A percentile compares a stretch with the other conserved stretches of the same genome.
These are phyloP conservation scores for Crocodylus rhombifer DNA, from an alignment of 2,797 vertebrate genomes.

Conservation along the genomic window DNA sequence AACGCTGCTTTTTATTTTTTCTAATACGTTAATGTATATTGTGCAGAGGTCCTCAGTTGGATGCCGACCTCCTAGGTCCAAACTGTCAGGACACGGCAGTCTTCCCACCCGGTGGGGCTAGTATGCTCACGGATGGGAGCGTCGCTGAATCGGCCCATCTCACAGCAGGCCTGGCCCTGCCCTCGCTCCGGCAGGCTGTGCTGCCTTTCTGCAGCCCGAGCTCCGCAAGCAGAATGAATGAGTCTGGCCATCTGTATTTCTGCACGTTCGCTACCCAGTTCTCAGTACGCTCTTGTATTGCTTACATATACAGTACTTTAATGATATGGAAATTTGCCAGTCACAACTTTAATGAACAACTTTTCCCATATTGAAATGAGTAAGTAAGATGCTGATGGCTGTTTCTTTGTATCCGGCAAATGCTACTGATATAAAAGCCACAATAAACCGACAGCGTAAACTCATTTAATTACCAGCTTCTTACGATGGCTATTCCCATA, in stretches of 20 bases:
- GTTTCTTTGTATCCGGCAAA: conserved; percentile 70
- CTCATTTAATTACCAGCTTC: conserved; percentile 68
- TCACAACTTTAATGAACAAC: conserved; percentile 67
- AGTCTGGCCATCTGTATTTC: conserved; percentile 66
- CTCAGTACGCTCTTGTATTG: conserved; percentile 48
- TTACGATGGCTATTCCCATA: conserved; percentile 55
- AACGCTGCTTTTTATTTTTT: not conserved
- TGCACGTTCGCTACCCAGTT: conserved; percentile 23
- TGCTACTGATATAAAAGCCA: conserved; percentile 60
- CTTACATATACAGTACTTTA: conserved; percentile 69
- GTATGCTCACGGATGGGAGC: not conserved
- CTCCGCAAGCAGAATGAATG: conserved; percentile 23
- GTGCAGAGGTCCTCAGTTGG: not conserved
- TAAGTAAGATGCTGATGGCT: conserved; percentile 67
- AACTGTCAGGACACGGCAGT: not conserved
- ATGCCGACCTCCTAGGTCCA: fast-evolving
- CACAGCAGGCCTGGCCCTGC: not conserved
- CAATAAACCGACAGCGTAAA: conserved; percentile 58
- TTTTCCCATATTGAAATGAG: conserved; percentile 72
- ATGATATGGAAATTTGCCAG: conserved; percentile 73
- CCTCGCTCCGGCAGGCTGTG: fast-evolving
- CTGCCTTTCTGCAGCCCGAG: conserved; percentile 17
- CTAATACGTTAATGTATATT: not conserved
- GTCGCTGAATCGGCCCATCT: not conserved
- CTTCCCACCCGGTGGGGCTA: not conserved